Conservation (phyloP, 2,888 invertebrate genomes). For the Seira sanloemensis region DNA sequence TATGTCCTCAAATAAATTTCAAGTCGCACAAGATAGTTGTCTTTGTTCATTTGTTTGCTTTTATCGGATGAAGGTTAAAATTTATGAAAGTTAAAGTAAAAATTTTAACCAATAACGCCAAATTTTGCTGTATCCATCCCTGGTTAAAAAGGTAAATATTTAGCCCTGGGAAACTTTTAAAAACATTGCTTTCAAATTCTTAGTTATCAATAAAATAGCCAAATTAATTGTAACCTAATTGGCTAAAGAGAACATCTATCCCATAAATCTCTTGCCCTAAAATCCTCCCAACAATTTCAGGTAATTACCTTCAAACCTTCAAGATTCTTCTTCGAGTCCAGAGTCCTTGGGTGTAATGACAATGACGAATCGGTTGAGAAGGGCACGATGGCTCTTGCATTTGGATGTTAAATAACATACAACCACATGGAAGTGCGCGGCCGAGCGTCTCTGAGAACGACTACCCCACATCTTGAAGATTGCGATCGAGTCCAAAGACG, state of each 20-base stretch:
- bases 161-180: slow-evolving; percentile 34
- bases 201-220: no score
- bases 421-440: slow-evolving; percentile 63
- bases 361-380: slow-evolving; percentile 69
- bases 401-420: slow-evolving; percentile 71
- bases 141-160: no score
- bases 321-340: slow-evolving; percentile 62
- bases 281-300: slow-evolving; percentile 69
- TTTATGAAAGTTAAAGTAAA: no score
- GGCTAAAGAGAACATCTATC: slow-evolving; percentile 68
- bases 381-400: slow-evolving; percentile 67
- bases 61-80: no score
- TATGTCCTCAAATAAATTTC: no score
- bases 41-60: no score
- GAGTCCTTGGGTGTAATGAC: slow-evolving; percentile 69
- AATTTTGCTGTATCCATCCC: no score
- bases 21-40: no score
- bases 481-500: slow-evolving; percentile 72
- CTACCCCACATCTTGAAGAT: slow-evolving; percentile 72
- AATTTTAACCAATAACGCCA: no score
- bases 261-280: slow-evolving; percentile 70
- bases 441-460: slow-evolving; percentile 65
- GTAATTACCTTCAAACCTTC: slow-evolving; percentile 66
- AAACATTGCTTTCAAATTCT: background rate
- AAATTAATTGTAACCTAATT: slow-evolving; percentile 59